phyloP scores from a whole-genome alignment of 2,113 vertebrate species.

The Potamarius usumacintae region DNA sequence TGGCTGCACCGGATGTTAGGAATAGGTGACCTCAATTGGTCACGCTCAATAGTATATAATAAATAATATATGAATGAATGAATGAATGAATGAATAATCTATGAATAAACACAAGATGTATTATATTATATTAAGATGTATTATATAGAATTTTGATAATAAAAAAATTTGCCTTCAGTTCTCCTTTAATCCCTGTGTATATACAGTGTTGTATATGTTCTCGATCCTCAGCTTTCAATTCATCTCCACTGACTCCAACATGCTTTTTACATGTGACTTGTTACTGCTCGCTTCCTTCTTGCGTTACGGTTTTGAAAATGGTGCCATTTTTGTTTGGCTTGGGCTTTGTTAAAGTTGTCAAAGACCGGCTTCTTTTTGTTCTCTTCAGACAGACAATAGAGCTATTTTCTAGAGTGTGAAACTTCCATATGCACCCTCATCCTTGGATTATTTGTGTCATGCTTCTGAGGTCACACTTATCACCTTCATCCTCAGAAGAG shows the following conservation, averaged over 20 bases:
- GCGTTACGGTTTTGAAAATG: neutral
- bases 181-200: too few species aligned
- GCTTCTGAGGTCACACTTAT: neutral
- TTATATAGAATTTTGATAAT: too few species aligned
- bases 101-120: too few species aligned
- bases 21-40: too few species aligned
- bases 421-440: constrained; percentile 4
- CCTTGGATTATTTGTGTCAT: neutral
- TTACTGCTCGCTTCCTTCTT: too few species aligned
- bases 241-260: neutral
- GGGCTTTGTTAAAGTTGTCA: neutral
- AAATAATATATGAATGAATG: too few species aligned
- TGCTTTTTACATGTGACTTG: neutral
- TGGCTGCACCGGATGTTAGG: too few species aligned
- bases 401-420: constrained; percentile 2
- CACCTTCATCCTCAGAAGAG: neutral
- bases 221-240: neutral
- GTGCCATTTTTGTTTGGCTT: neutral
- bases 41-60: too few species aligned
- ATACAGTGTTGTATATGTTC: too few species aligned
- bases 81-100: too few species aligned
- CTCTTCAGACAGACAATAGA: neutral
- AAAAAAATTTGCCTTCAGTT: too few species aligned
- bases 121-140: too few species aligned
- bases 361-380: neutral